A percentile compares a stretch with the other conserved stretches of the same genome.
Conservation (phyloP, 2,797 vertebrate genomes). For the Tragelaphus oryx region DNA sequence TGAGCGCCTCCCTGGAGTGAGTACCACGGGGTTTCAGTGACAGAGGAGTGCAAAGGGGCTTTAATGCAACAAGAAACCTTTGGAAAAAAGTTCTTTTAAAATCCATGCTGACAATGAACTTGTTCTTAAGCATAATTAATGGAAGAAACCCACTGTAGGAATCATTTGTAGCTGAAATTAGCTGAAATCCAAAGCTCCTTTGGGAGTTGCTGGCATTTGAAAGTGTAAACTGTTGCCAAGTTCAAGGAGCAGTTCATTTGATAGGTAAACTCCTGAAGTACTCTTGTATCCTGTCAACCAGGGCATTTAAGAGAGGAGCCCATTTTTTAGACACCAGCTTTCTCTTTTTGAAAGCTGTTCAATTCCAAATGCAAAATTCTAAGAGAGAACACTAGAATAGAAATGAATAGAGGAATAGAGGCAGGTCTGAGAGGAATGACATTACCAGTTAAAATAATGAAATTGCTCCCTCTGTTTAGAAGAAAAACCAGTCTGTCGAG, state of each 20-base stretch:
- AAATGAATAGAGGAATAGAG: slow-evolving; percentile 18
- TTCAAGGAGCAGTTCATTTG: slow-evolving; percentile 5
- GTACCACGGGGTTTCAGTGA: neutral
- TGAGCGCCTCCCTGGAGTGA: neutral
- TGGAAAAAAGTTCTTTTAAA: slow-evolving; percentile 42
- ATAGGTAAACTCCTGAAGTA: slow-evolving; percentile 19
- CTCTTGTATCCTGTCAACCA: neutral
- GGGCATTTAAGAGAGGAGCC: neutral
- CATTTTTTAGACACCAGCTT: neutral
- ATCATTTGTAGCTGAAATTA: slow-evolving; percentile 47
- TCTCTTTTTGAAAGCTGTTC: neutral
- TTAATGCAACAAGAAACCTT: neutral
- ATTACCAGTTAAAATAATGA: neutral
- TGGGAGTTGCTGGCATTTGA: slow-evolving; percentile 41
- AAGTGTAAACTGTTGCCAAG: neutral
- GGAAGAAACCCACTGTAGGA: neutral
- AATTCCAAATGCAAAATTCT: neutral
- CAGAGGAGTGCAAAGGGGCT: neutral
- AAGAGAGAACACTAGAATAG: neutral
- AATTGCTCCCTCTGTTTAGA: neutral
- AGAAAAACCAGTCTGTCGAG: neutral
- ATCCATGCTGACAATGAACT: neutral
- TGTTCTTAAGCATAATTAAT: slow-evolving; percentile 33
- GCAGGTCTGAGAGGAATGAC: neutral
- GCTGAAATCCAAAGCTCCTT: neutral